phyloP scores from a whole-genome alignment of 92 coral and sea anemone genomes.

The Phenganax subtilis region DNA sequence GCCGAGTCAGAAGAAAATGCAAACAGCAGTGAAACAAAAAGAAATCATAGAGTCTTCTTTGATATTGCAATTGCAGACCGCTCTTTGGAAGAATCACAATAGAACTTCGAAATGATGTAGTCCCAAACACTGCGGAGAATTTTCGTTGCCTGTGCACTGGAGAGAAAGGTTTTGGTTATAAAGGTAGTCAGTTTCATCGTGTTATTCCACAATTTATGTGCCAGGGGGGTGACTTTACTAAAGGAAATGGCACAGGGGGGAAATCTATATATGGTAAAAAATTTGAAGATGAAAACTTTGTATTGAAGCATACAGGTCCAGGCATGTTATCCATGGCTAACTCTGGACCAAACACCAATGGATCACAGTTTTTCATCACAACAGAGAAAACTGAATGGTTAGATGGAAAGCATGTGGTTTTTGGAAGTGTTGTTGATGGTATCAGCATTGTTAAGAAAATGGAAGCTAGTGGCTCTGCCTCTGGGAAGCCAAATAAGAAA shows the following conservation, averaged over 20 bases:
- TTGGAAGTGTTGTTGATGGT: no score
- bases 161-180: slow-evolving; percentile 98
- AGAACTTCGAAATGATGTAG: slow-evolving; percentile 88
- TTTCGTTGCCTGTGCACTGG: slow-evolving; percentile 93
- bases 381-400: no score
- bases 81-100: slow-evolving; percentile 66
- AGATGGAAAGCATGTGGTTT: no score
- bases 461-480: slow-evolving; percentile 84
- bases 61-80: slow-evolving; percentile 75
- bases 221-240: slow-evolving; percentile 96
- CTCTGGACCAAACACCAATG: no score
- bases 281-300: no score
- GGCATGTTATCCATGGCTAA: no score
- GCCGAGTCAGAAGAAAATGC: slow-evolving; percentile 49
- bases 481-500: slow-evolving; percentile 89
- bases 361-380: no score
- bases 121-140: slow-evolving; percentile 96
- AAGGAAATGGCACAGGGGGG: slow-evolving; percentile 94
- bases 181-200: no score
- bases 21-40: slow-evolving; percentile 50
- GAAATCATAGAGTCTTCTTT: slow-evolving; percentile 81
- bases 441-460: no score
- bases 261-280: no score
- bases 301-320: no score
- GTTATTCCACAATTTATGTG: slow-evolving; percentile 95